These are phyloP conservation scores for Nephrotoma appendiculata DNA, from an alignment of 2,888 invertebrate species.

Conservation along the genomic window DNA sequence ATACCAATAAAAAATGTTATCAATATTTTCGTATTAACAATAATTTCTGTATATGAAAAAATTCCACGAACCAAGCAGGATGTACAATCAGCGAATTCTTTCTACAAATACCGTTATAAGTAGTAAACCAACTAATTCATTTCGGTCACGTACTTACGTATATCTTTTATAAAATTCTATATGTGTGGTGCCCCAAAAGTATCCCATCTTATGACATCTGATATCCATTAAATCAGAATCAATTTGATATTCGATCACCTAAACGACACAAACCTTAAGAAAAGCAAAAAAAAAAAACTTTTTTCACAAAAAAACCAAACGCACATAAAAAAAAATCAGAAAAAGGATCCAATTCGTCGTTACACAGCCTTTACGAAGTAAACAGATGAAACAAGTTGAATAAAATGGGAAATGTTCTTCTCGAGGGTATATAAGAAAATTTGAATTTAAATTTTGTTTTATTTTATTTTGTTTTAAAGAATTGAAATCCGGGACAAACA, in stretches of 20 bases:
- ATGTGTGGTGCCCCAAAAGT: not conserved
- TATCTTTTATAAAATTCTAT: not conserved
- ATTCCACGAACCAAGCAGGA: not conserved
- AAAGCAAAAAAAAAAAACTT: not conserved
- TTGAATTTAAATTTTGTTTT: not conserved
- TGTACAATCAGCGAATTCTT: not conserved
- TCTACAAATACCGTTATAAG: not conserved
- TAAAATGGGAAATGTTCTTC: not conserved
- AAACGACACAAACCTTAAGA: not conserved
- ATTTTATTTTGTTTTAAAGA: not conserved
- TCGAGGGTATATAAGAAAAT: not conserved
- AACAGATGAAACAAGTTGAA: not conserved
- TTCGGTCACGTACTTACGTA: not conserved
- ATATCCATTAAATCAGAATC: not conserved
- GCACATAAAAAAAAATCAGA: not conserved
- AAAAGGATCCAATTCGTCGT: not conserved
- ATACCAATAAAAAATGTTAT: no score
- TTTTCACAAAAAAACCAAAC: not conserved
- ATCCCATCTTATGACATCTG: not conserved
- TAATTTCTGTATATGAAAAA: not conserved
- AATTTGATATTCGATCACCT: not conserved
- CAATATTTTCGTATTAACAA: no score
- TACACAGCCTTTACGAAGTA: not conserved
- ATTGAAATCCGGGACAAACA: not conserved
- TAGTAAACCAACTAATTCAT: not conserved